phyloP scores from a whole-genome alignment of 2,888 invertebrate species.

The Embidobia sp. region DNA sequence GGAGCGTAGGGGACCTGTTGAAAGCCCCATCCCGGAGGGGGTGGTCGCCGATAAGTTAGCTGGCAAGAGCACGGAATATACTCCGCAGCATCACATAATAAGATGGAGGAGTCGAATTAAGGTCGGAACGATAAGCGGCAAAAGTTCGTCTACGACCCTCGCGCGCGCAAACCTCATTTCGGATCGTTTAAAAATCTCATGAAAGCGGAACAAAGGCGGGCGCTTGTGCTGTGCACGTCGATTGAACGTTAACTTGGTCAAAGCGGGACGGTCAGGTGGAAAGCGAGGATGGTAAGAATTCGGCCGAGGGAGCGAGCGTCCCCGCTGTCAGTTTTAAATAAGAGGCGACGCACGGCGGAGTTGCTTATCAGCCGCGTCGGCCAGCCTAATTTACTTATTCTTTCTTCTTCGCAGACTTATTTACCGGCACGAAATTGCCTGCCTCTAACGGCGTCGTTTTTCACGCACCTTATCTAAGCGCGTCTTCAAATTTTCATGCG shows the following conservation, averaged over 20 bases:
- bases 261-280: constrained; percentile 66
- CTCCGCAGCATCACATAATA: constrained; percentile 19
- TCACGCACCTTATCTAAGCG: constrained; percentile 51
- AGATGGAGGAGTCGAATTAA: constrained; percentile 65
- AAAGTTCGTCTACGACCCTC: constrained; percentile 66
- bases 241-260: constrained; percentile 74
- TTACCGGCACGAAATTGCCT: constrained; percentile 82
- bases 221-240: constrained; percentile 67
- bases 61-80: neutral
- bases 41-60: neutral
- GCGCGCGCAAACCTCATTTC: constrained; percentile 73
- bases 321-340: constrained; percentile 74
- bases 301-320: constrained; percentile 57
- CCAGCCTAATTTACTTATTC: constrained; percentile 91
- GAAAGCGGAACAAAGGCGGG: constrained; percentile 77
- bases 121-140: constrained; percentile 74
- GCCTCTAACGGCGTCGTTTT: constrained; percentile 57
- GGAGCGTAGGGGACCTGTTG: too few relatives aligned
- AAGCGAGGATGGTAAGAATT: constrained; percentile 58
- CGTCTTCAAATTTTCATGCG: constrained; percentile 66
- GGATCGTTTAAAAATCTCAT: constrained; percentile 78
- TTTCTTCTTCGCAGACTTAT: constrained; percentile 87
- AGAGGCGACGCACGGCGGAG: constrained; percentile 82
- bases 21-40: too few relatives aligned
- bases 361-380: constrained; percentile 86